Conservation (phyloP, 2,888 invertebrate genomes). For the Platynereis dumerilii region DNA sequence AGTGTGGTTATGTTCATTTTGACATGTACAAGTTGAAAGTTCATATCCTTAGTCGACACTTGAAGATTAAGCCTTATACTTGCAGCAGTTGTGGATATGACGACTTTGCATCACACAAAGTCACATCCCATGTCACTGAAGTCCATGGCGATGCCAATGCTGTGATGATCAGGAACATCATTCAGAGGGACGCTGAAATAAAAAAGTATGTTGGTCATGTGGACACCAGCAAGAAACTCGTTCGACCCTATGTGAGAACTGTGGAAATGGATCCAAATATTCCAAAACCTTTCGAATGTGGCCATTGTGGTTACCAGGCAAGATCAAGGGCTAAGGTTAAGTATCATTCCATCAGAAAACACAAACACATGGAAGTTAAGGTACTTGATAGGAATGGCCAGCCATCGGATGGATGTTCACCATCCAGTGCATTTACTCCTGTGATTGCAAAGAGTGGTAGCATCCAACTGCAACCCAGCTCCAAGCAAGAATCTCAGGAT, state of each 20-base stretch:
- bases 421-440: neutral
- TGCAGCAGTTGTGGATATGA: constrained; percentile 20
- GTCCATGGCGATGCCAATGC: constrained; percentile 27
- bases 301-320: neutral
- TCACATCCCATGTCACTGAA: constrained; percentile 23
- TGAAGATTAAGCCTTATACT: constrained; percentile 15
- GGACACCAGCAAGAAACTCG: neutral
- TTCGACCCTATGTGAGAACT: neutral
- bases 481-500: neutral
- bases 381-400: neutral
- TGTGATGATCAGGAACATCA: neutral
- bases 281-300: neutral
- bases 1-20: constrained; percentile 6
- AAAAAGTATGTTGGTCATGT: constrained; percentile 1
- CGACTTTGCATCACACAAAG: constrained; percentile 11
- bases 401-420: neutral
- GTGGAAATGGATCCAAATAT: neutral
- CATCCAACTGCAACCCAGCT: too few species aligned
- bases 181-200: neutral
- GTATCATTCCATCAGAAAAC: neutral
- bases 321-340: neutral
- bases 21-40: constrained; percentile 2
- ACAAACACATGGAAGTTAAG: constrained; percentile 1
- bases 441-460: neutral
- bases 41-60: constrained; percentile 9